These are phyloP conservation scores for Myrmecophaga tridactyla DNA, from an alignment of 2,113 vertebrate species.

Conservation along the genomic window DNA sequence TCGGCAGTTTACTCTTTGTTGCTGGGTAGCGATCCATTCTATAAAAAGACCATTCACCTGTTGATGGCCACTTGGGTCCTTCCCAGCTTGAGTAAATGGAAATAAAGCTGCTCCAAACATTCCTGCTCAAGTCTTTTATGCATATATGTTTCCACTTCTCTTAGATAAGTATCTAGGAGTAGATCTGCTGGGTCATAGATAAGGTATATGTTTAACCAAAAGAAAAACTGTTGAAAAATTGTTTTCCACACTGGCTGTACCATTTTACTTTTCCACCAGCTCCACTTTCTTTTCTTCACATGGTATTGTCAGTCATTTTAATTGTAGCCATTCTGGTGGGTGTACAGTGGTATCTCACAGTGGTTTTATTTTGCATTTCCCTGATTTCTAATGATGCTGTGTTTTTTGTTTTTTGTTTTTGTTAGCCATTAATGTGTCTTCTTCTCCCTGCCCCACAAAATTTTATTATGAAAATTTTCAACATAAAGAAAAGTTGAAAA, in stretches of 20 bases:
- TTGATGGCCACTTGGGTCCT: not conserved
- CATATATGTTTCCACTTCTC: not conserved
- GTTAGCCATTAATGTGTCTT: not conserved
- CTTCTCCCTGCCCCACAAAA: not conserved
- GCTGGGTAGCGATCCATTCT: not conserved
- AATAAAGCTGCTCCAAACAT: not conserved
- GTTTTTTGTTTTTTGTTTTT: not conserved
- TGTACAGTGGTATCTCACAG: not conserved
- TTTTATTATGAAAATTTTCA: not conserved
- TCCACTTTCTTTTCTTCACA: not conserved
- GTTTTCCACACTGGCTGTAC: not conserved
- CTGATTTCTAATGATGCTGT: not conserved
- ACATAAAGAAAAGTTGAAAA: not conserved
- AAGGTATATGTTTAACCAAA: too few relatives aligned
- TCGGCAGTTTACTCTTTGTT: not conserved
- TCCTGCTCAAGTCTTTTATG: accelerated
- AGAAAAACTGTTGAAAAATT: not conserved
- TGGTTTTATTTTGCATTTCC: not conserved
- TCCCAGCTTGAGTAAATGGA: not conserved
- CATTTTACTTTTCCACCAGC: accelerated
- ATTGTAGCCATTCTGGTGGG: not conserved
- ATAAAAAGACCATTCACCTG: accelerated
- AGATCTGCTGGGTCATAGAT: accelerated
- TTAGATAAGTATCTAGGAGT: not conserved
- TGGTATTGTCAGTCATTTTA: not conserved